These are phyloP conservation scores for Leptopilina syphax DNA, from an alignment of 2,888 invertebrate species.

Conservation along the genomic window DNA sequence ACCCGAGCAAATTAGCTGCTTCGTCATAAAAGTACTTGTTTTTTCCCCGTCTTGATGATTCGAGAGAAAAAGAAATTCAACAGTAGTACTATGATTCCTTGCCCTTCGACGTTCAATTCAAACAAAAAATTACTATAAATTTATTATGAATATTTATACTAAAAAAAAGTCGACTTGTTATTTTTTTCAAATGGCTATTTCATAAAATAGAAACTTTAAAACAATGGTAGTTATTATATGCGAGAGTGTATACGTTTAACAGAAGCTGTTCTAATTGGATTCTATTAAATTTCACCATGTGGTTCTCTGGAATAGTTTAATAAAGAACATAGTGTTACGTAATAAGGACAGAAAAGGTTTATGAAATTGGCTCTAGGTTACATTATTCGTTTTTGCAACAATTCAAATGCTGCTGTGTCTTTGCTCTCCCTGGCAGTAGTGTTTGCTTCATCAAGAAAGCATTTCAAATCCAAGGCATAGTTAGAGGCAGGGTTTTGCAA, in stretches of 20 bases:
- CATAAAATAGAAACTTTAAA: too few species aligned
- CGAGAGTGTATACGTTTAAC: too few species aligned
- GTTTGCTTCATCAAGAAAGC: constrained; percentile 1
- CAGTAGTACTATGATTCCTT: neutral
- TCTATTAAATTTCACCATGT: too few species aligned
- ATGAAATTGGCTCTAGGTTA: too few species aligned
- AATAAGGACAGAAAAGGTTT: neutral
- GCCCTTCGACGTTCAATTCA: constrained; percentile 2
- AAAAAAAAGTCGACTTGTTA: too few species aligned
- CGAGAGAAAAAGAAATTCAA: constrained; percentile 2
- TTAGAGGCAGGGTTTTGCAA: constrained; percentile 7
- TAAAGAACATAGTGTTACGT: neutral
- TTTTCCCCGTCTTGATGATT: constrained; percentile 2
- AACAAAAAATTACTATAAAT: neutral
- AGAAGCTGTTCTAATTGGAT: too few species aligned
- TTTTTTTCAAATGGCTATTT: too few species aligned
- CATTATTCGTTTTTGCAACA: neutral
- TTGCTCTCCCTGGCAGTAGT: neutral
- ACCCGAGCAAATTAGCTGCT: constrained; percentile 16
- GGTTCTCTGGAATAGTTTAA: too few species aligned
- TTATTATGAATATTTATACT: neutral
- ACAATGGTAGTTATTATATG: too few species aligned
- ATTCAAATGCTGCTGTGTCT: constrained; percentile 1
- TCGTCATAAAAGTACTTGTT: constrained; percentile 7
- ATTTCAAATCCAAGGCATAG: constrained; percentile 11